A percentile compares a stretch with the other conserved stretches of the same genome.
Evolutionary conservation across 1,140 invertebrate species (phyloP).

Genomic region (Anagrus nilaparvatae): DNA sequence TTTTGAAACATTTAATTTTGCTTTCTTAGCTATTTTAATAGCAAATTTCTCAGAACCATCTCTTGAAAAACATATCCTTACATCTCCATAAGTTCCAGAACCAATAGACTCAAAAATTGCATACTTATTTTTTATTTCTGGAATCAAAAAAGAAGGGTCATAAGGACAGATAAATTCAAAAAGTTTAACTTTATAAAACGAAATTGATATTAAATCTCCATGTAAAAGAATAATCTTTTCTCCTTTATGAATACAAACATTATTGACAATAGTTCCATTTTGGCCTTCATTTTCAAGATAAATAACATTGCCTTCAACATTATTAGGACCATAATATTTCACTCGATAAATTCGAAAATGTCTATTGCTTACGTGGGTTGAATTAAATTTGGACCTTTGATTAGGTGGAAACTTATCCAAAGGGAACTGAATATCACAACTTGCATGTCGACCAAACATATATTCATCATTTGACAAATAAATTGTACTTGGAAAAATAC

Average conservation of each 20-base stretch:
- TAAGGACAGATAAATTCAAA: slow-evolving; percentile 55
- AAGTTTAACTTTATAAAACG: slow-evolving; percentile 52
- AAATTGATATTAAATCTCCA: slow-evolving; percentile 10
- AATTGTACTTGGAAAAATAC: too few relatives aligned
- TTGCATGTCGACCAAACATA: too few relatives aligned
- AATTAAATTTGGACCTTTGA: too few relatives aligned
- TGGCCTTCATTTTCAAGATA: slow-evolving; percentile 53
- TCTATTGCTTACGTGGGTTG: slow-evolving; percentile 32
- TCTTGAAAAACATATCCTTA: slow-evolving; percentile 38
- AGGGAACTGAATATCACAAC: too few relatives aligned
- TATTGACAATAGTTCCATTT: slow-evolving; percentile 64
- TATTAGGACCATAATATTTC: slow-evolving; percentile 12
- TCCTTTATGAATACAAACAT: background rate
- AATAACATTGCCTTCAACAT: slow-evolving; percentile 16
- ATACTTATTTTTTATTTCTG: slow-evolving; percentile 54
- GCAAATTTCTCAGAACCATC: slow-evolving; percentile 54
- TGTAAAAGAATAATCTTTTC: background rate
- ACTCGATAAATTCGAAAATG: slow-evolving; percentile 29
- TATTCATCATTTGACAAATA: too few relatives aligned
- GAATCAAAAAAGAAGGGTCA: slow-evolving; percentile 50
- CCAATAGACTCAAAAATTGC: slow-evolving; percentile 59
- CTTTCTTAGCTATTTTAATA: slow-evolving; percentile 71
- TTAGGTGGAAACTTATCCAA: too few relatives aligned
- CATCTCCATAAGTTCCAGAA: slow-evolving; percentile 60
- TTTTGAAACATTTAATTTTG: slow-evolving; percentile 39